phyloP scores from a whole-genome alignment of 1,140 invertebrate species.

The Caenorhabditis tropicalis region DNA sequence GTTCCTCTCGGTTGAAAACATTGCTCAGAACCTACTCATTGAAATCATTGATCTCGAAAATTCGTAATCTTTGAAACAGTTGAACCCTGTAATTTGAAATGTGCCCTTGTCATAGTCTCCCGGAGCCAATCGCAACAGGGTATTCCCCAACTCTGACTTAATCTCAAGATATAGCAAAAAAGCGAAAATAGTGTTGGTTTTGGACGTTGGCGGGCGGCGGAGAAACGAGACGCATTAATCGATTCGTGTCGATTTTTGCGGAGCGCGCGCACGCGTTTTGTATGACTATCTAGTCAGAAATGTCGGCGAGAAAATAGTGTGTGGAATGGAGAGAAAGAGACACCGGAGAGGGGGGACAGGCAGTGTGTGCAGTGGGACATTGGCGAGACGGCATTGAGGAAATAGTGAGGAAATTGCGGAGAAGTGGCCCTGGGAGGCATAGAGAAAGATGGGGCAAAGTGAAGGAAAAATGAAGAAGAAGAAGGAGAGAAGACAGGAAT shows the following conservation, averaged over 20 bases:
- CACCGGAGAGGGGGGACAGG: not conserved
- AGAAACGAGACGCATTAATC: constrained; percentile 29
- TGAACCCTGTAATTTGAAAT: not conserved
- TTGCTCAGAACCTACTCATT: too few relatives aligned
- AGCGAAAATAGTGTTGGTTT: not conserved
- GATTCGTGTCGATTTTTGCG: constrained; percentile 39
- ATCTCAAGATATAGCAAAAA: not conserved
- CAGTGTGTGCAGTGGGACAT: not conserved
- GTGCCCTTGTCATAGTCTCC: not conserved
- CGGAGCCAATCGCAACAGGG: constrained; percentile 26
- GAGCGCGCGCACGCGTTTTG: constrained; percentile 38
- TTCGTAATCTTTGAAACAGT: not conserved
- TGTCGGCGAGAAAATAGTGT: not conserved
- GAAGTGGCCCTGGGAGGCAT: not conserved
- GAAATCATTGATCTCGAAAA: too few relatives aligned
- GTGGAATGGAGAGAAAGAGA: not conserved
- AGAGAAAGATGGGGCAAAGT: not conserved
- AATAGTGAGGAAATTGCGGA: not conserved
- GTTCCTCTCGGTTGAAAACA: too few relatives aligned
- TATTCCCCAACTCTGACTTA: not conserved
- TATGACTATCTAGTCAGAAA: constrained; percentile 40
- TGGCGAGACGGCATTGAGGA: not conserved
- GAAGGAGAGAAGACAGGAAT: not conserved
- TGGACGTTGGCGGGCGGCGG: constrained; percentile 3
- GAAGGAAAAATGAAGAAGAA: not conserved